Base-by-base conservation (phyloP, 2,797 vertebrate species). In the Catamblyrhynchus diadema region DNA sequence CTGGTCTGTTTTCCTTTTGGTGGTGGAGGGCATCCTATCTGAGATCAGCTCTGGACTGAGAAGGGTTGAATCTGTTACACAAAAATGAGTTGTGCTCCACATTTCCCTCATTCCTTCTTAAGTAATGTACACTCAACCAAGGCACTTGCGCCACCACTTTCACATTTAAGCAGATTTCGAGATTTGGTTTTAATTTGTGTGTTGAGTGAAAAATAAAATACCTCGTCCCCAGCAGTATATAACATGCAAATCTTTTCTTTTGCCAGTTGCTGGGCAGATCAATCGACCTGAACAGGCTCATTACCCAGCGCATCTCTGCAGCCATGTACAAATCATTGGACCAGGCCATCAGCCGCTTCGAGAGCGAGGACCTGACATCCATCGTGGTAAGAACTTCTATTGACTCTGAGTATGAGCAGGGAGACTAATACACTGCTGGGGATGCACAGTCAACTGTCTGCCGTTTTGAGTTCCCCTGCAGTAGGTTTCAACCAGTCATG, bases 311-410 rank as follows among this genome's bases (percentile, higher is more conserved):
- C 54, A 99, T 99, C 95, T 99, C 99, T 19, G 98, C 98, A 8
- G 99, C 99, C 4, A 99, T 99, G 98, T 99, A 99, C 95, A 99
- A 99, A 80, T 99, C 99, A 0, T 91, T 99, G 97, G 99, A 99
- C 93, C 98, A 99, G 94, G 99, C 99, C 77, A 99, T 99, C 96
- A 99, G 98, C 96, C 98, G 99, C 95, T 99, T 99, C 41, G 99
- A 99, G 97, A 99, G 99, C 5, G 99, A 99, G 96, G 98, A 99
- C 91, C 98, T 99, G 87, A 99, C 99, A 8, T 99, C 98, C 71
- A 98, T 99, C 18, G 99, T 99, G 98, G 99, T 99, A 95, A 98
- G 97, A 81, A 48, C 47, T 81, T 35, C 8, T 80, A 35, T 11
- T 74, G 88, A 33, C 64, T 69, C 82, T 86, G 82, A 39, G 24